Percentiles rank a stretch among this genome's conserved stretches.
Evolutionary conservation across 2,797 vertebrate genomes (phyloP).

Genomic region (Tokudaia muenninki): DNA sequence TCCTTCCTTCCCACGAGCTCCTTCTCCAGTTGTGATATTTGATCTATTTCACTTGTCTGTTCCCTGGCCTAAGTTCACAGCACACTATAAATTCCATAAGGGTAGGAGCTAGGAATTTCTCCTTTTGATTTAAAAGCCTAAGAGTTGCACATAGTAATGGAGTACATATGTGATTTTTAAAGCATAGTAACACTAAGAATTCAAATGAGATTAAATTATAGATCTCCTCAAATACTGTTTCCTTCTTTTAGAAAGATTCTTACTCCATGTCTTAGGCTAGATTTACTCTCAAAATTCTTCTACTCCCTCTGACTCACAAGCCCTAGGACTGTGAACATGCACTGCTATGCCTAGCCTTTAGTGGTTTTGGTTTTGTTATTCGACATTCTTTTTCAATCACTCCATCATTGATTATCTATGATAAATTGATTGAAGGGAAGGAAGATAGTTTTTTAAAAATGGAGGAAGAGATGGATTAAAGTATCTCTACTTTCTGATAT

Average conservation of each 20-base stretch:
- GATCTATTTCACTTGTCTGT: not conserved
- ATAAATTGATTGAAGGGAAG: not conserved
- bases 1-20: fast-evolving
- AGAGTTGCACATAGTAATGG: not conserved
- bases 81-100: not conserved
- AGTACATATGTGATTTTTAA: not conserved
- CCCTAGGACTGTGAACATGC: not conserved
- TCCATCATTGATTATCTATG: not conserved
- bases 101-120: not conserved
- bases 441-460: not conserved
- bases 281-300: not conserved
- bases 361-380: not conserved
- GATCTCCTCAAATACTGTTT: not conserved
- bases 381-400: not conserved
- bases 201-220: not conserved
- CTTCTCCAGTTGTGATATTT: not conserved
- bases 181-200: not conserved
- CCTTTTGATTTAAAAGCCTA: not conserved
- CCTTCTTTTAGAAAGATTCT: not conserved
- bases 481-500: not conserved
- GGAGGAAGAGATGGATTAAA: not conserved
- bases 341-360: not conserved
- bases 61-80: not conserved
- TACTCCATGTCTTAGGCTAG: not conserved
- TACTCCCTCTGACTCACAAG: not conserved